Evolutionary conservation across 2,888 invertebrate species (phyloP), one percentile per base, ranked within the genome.

Genomic region (Hyppa rectilinea): DNA sequence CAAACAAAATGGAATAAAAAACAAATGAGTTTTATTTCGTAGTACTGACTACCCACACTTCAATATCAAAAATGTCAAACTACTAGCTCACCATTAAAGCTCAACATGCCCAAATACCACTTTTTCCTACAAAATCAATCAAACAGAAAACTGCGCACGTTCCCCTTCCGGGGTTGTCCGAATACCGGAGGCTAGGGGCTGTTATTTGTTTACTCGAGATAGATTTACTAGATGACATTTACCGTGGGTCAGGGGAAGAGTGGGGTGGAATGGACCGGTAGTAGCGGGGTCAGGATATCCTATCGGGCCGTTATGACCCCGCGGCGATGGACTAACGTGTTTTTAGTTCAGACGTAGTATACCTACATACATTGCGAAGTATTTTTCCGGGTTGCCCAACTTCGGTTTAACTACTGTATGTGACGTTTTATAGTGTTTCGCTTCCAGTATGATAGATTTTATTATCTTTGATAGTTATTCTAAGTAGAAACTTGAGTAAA

Each of bases 141-240:
- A 60, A n/a, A 40, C 20, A 40, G 23, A 58, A 60, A 75, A 61
- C 60, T 61, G 61, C 45, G 49, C 50, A 56, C 34, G 45, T 47
- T 50, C 14, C 9, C 4, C 26, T 53, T 71, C 62, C 71, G 63
- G 52, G 14, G 56, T 23, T 58, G 49, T 43, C 58, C 40, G 52
- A 64, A 50, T 62, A 49, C 49, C 58, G 65, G 81, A 81, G 49
- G 17, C 53, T 14, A n/a, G 31, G 34, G 31, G 58, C 55, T 55
- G 53, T 71, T 71, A 78, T 72, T 81, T 78, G 66, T 80, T 81
- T 77, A 63, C 80, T 69, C 59, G 58, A 65, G 14, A 75, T 75
- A 71, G 52, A 79, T 79, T 75, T 68, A 65, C 47, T 61, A 49
- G 26, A 61, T 58, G 66, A 58, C 49, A 49, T 82, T 69, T 70